Evolutionary conservation across 2,888 invertebrate genomes (phyloP).

Genomic region (Acrobasis consociella): DNA sequence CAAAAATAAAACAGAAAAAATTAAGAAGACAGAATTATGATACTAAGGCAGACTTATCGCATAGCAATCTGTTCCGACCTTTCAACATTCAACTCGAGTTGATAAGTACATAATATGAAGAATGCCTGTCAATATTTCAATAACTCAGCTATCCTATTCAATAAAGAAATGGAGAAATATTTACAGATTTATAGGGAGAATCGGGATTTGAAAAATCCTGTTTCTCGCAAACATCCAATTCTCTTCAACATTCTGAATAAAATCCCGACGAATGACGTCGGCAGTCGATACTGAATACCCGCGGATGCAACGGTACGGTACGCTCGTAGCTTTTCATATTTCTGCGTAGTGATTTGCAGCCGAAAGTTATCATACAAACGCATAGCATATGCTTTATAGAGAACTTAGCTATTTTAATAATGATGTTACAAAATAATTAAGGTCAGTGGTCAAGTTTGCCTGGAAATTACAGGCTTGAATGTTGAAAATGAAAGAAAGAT

Average conservation of each 20-base stretch:
- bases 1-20: too few species aligned
- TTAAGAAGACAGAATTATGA: too few species aligned
- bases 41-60: too few species aligned
- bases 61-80: too few species aligned
- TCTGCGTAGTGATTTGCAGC: conserved; percentile 22
- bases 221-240: conserved; percentile 22
- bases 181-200: background rate
- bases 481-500: too few species aligned
- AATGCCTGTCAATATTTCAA: background rate
- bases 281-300: conserved; percentile 8
- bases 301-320: background rate
- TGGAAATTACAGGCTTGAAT: too few species aligned
- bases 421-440: too few species aligned
- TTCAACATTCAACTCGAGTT: too few species aligned
- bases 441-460: too few species aligned
- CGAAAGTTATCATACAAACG: background rate
- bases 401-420: too few species aligned
- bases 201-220: background rate
- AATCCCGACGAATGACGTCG: background rate
- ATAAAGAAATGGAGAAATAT: conserved; percentile 1
- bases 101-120: background rate
- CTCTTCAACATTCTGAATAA: conserved; percentile 8
- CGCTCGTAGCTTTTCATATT: conserved; percentile 18
- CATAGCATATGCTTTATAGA: background rate
- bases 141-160: background rate